Base-by-base conservation (phyloP, 2,888 invertebrate species). In the Lapara coniferarum region DNA sequence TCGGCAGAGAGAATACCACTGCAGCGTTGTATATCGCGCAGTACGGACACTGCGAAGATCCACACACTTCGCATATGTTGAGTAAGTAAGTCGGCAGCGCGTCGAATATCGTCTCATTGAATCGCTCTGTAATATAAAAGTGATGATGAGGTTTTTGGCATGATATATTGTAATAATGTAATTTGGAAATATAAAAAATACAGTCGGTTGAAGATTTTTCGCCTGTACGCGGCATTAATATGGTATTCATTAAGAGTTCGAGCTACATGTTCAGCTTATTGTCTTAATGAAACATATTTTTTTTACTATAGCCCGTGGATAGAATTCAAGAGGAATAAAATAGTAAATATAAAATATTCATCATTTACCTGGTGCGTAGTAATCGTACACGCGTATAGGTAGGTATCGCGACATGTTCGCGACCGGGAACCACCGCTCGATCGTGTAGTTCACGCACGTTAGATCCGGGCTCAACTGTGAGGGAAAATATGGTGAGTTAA, bases 401-500 rank as follows among this genome's bases (percentile, higher is more conserved):
- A 99, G 95, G 89, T 97, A 98, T 63, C 98, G 95, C 0, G 99
- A 98, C 97, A 98, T 97, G 91, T 99, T 99, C 66, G 99, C 99
- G 4, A 99, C 98, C 0, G 99, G 99, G 91, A 95, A 97, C 98
- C 98, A 99, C 76, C 99, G 95, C 90, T 98, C 98, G 69, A 98
- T 95, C 0, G 98, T 97, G 87, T 98, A 98, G 90, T 98, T 97
- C 12, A 99, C 96, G 85, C 99, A 99, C 8, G 97, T 97, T 79
- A 96, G 96, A 87, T 97, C 96, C 30, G 94, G 91, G 81, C 98
- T 98, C 87, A 99, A 89, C 98, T 98, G 89, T 37, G 37, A 37
- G 37, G 37, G 8, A 37, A 37, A 37, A 37, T 8, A 25, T 25
- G 25, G 37, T 7, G 37, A 37, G 37, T 37, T 37, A 37, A 0